Evolutionary conservation across 2,797 vertebrate genomes (phyloP), one percentile per base, ranked within the genome.

Genomic region (Hephaestus fuliginosus): DNA sequence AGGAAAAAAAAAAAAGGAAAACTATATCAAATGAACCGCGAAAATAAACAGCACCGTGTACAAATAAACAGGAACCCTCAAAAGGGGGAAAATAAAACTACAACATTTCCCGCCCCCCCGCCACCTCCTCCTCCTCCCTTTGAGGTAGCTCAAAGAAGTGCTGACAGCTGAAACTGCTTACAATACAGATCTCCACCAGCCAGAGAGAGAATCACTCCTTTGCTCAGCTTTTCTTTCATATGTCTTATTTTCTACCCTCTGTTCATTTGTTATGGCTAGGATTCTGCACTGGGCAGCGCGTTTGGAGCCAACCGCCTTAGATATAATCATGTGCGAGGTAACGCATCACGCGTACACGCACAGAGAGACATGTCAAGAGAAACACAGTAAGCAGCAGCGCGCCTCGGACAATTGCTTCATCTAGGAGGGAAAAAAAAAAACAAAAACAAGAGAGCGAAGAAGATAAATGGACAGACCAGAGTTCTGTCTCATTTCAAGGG

Each of bases 161-260:
- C 95, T 96, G 96, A 97, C 96, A 95, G 90, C 92, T 95, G 93
- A 96, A 97, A 95, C 87, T 95, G 94, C 95, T 96, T 95, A 96
- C 95, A 96, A 92, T 93, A 95, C 94, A 95, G 89, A 95, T 95
- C 93, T 95, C 92, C 83, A 87, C 75, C 88, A 92, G 91, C 88
- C 86, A 90, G 74, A 88, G 89, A 92, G 93, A 94, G 94, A 94
- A 95, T 95, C 93, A 93, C 90, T 92, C 91, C 92, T 95, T 94
- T 95, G 92, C 94, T 95, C 93, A 94, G 93, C 94, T 95, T 93
- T 93, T 93, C 93, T 93, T 95, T 95, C 93, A 94, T 93, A 95
- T 93, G 94, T 95, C 95, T 95, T 93, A 93, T 94, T 94, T 94
- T 93, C 86, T 90, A 85, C 89, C 85, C 92, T 90, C 88, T 89